Conservation (phyloP, 2,888 invertebrate species). For the Calliphora vomitoria region DNA sequence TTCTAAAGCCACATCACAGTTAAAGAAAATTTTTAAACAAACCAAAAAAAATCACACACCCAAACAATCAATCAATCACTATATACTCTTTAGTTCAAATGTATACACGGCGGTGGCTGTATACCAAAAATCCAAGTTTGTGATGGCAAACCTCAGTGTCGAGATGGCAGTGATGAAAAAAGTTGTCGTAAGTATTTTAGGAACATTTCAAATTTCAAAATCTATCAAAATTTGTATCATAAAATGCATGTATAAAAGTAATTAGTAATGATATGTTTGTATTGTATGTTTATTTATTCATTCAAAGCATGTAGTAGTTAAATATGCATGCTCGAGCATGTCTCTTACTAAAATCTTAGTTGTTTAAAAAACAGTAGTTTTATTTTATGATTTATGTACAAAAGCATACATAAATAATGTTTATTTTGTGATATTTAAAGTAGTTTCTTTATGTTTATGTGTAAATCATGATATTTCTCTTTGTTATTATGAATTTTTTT, state of each 20-base stretch:
- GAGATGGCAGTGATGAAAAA: slow-evolving; percentile 86
- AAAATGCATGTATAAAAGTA: slow-evolving; percentile 2
- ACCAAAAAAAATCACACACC: neutral
- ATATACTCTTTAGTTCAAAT: slow-evolving; percentile 82
- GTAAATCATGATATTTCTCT: slow-evolving; percentile 20
- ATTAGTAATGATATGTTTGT: neutral
- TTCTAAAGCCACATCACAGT: slow-evolving; percentile 7
- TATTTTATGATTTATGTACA: no score
- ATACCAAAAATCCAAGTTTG: slow-evolving; percentile 85
- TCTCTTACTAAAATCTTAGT: no score
- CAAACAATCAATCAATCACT: slow-evolving; percentile 53
- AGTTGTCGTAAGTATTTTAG: slow-evolving; percentile 84
- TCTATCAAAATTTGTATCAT: neutral
- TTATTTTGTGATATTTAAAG: no score
- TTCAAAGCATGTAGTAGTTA: neutral
- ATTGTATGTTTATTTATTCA: no score
- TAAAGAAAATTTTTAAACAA: neutral
- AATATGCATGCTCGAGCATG: no score
- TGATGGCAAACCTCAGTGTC: slow-evolving; percentile 86
- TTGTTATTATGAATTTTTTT: neutral
- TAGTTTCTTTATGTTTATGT: neutral
- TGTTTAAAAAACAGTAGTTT: no score
- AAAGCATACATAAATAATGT: no score
- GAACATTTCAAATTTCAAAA: neutral
- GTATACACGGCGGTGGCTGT: slow-evolving; percentile 84